Evolutionary conservation across 1,140 invertebrate species (phyloP).

Genomic region (Drosophila santomea): DNA sequence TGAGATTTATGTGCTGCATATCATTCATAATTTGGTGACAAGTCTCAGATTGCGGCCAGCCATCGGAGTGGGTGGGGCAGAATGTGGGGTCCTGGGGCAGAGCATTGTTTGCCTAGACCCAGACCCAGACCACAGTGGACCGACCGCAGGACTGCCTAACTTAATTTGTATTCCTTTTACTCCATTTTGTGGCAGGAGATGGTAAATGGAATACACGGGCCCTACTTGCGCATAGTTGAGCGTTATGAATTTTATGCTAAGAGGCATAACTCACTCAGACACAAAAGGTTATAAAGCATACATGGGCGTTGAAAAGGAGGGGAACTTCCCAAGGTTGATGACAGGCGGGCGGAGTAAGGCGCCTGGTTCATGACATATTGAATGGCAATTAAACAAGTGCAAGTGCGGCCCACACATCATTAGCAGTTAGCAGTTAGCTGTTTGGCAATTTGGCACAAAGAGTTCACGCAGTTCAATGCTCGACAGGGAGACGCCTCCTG

Average conservation of each 20-base stretch:
- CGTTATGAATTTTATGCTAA: constrained; percentile 76
- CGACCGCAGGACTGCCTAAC: constrained; percentile 64
- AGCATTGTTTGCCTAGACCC: constrained; percentile 37
- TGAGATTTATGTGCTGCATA: constrained; percentile 83
- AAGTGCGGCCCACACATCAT: constrained; percentile 57
- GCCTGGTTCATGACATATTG: constrained; percentile 57
- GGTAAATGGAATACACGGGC: constrained; percentile 43
- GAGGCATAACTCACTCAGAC: constrained; percentile 77
- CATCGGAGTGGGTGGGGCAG: constrained; percentile 5
- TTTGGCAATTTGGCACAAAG: neutral
- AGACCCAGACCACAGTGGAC: constrained; percentile 32
- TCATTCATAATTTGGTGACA: constrained; percentile 84
- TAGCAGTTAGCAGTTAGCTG: constrained; percentile 19
- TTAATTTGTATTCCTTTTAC: constrained; percentile 82
- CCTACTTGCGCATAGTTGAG: constrained; percentile 45
- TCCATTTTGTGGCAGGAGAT: constrained; percentile 63
- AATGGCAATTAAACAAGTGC: constrained; percentile 77
- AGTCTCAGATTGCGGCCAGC: constrained; percentile 71
- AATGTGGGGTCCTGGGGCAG: neutral
- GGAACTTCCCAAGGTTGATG: constrained; percentile 65
- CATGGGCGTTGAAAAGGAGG: constrained; percentile 1
- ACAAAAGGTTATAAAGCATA: constrained; percentile 76
- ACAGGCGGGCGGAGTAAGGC: constrained; percentile 41
- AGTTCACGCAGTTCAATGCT: constrained; percentile 47
- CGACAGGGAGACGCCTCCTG: constrained; percentile 45